These are phyloP conservation scores for Carabus problematicus DNA, from an alignment of 2,888 invertebrate species.

Conservation along the genomic window DNA sequence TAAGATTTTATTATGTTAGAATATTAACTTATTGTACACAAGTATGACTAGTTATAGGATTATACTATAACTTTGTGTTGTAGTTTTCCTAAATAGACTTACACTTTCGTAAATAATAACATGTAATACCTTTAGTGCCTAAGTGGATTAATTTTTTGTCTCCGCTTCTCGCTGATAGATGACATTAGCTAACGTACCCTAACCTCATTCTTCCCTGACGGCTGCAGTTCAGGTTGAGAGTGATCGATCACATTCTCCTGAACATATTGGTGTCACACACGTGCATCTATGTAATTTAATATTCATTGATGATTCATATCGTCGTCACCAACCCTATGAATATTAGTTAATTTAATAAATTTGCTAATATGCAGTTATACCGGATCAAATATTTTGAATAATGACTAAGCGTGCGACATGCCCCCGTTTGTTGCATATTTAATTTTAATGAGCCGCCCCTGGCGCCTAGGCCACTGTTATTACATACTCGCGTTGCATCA, in stretches of 20 bases:
- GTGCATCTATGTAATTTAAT: conserved; percentile 28
- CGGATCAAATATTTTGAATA: conserved; percentile 17
- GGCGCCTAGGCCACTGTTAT: background rate
- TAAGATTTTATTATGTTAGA: too few relatives aligned
- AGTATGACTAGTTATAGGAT: too few relatives aligned
- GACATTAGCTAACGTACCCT: background rate
- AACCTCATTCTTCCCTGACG: background rate
- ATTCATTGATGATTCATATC: conserved; percentile 30
- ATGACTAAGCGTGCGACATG: background rate
- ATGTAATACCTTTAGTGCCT: too few relatives aligned
- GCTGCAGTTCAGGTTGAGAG: background rate
- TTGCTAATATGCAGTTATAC: conserved; percentile 39
- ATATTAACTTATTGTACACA: too few relatives aligned
- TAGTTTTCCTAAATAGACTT: too few relatives aligned
- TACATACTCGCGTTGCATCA: background rate
- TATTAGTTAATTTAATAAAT: conserved; percentile 39
- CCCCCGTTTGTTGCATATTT: conserved; percentile 1
- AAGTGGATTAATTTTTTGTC: too few relatives aligned
- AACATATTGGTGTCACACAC: conserved; percentile 1
- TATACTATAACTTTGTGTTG: too few relatives aligned
- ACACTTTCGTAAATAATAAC: too few relatives aligned
- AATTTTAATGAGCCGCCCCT: background rate
- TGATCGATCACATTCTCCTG: conserved; percentile 7
- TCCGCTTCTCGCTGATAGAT: background rate
- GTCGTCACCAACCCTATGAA: conserved; percentile 28